A percentile compares a stretch with the other conserved stretches of the same genome.
Conservation (phyloP, 2,113 vertebrate genomes). For the Coreoperca whiteheadi region DNA sequence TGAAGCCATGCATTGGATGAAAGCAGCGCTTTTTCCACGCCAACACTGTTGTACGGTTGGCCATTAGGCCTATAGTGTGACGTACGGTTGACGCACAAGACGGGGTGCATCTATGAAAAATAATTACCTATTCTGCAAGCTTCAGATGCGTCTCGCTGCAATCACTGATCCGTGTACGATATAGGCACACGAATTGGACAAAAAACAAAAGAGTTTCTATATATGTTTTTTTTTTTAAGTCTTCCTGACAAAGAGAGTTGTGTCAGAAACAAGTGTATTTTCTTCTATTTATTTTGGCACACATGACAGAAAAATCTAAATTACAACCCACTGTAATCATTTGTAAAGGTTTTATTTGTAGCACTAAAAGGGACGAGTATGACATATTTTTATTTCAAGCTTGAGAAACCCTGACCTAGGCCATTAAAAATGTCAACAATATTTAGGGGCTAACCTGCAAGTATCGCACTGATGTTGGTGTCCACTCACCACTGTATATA, state of each 20-base stretch:
- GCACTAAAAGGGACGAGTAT: neutral
- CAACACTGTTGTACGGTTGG: slow-evolving; percentile 72
- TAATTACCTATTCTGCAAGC: slow-evolving; percentile 80
- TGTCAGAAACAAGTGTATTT: neutral
- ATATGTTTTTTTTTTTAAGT: neutral
- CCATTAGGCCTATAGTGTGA: slow-evolving; percentile 81
- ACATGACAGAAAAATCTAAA: neutral
- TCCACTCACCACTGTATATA: neutral
- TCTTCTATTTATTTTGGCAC: neutral
- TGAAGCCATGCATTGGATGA: slow-evolving; percentile 53
- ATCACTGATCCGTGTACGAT: slow-evolving; percentile 42
- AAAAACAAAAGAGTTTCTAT: neutral
- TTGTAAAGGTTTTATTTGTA: neutral
- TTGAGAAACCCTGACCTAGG: neutral
- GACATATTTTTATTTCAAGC: neutral
- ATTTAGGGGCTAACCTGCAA: neutral
- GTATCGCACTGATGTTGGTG: neutral
- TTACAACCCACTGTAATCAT: neutral
- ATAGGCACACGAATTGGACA: neutral
- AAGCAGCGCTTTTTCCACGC: slow-evolving; percentile 41
- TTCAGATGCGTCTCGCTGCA: slow-evolving; percentile 65
- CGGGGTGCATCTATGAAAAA: slow-evolving; percentile 81
- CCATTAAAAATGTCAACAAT: neutral
- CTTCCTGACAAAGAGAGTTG: neutral
- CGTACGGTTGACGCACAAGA: slow-evolving; percentile 87